Base-by-base conservation (phyloP, 2,888 invertebrate species). In the Pasiphila rectangulata region DNA sequence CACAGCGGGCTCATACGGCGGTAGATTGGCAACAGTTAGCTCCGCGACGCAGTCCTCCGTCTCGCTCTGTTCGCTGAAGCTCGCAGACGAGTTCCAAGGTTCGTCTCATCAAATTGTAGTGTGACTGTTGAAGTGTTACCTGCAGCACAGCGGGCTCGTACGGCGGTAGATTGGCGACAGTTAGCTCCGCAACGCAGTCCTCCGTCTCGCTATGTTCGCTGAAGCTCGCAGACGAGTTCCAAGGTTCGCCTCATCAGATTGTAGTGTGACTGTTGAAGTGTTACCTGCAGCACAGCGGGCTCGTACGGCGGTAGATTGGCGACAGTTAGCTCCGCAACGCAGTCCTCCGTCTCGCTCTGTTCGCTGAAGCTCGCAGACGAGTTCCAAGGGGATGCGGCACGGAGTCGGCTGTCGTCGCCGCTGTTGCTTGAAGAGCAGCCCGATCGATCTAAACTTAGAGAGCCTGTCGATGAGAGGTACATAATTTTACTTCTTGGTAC, bases 341-440 rank as follows among this genome's bases (percentile, higher is more conserved):
- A 21, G 1, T 83, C 83, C 9, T 84, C 85, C 17, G 68, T 60
- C 54, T 86, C 86, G 65, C 84, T 84, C 46, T 81, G 82, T 54
- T 87, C 86, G 61, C 85, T 84, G 69, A 81, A 71, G 52, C 77
- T 80, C 2, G 75, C 78, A 4, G 85, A 85, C 1, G 83, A 84
- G 74, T 88, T 87, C 86, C 87, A 87, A 3, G 88, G 88, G 1
- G 88, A 88, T 6, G 64, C 69, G 19, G 86, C 84, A 17, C 87
- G 79, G 50, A 49, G 59, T 3, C 78, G 78, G 32, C 69, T 63
- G 45, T 79, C 83, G 46, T 86, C 88, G 29, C 75, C 76, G 56
- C 84, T 86, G 59, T 80, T 83, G 58, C 75, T 83, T 1, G 87
- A 86, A 19, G 87, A 87, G 45, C 86, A 82, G 2, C 77, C 84